Base-by-base conservation (phyloP, 2,888 invertebrate genomes). In the Caenorhabditis sp. region DNA sequence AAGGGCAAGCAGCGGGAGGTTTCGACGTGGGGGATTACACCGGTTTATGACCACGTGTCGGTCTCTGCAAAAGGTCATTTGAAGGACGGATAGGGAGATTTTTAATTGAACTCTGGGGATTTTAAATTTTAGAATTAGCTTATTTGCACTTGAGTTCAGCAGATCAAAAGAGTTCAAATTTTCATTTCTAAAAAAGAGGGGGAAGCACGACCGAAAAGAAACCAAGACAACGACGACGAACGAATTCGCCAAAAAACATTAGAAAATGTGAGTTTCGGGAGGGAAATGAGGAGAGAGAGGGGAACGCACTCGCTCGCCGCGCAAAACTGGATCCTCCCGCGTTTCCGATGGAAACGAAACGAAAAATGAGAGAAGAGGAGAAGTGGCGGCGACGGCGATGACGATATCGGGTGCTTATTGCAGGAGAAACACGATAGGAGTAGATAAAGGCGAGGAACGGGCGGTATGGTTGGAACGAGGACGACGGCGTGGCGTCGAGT, bases 401-500 rank as follows among this genome's bases (percentile, higher is more conserved):
- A 47, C 47, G 47, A 47, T 47, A 47, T 47, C 47, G 47, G 37
- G 20, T 28, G 44, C 37, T 26, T 53, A 67, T 67, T 64, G 64
- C 50, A 74, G 72, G 35, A 56, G 68, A 69, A 60, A 64, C 64
- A 40, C 67, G 70, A 77, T 62, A 62, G 69, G 64, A 55, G 55
- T 55, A 77, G 77, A 77, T 68, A 77, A 77, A 62, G 56, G 51
- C 22, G 55, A 64, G 56, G 26, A 56, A 69, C 15, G 51, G 64
- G 37, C 15, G 35, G 26, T n/a, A 6, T 47, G 55, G 26, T 9
- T 32, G 32, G 24, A 26, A 35, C 26, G 24, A 28, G n/a, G 22
- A 60, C n/a, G n/a, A n/a, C n/a, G n/a, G n/a, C n/a, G n/a, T n/a
- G n/a, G 53, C 22, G 76, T 76, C 1, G 76, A 67, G 40, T 44